Base-by-base conservation (phyloP, 1,140 invertebrate genomes). In the Drosophila micromelanica region DNA sequence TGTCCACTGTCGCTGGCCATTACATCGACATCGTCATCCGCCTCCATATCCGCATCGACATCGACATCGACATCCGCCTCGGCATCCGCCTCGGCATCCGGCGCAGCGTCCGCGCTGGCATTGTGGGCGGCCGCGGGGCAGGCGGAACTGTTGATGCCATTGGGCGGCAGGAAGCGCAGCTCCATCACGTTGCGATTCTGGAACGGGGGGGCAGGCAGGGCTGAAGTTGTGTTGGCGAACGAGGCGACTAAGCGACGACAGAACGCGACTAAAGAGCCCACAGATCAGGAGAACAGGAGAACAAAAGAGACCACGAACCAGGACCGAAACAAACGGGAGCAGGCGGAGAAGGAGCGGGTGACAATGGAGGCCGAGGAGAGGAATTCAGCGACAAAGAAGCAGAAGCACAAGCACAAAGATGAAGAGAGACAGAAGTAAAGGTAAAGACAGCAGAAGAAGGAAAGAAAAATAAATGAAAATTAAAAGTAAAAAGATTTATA, bases 151-250 rank as follows among this genome's bases (percentile, higher is more conserved):
- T 17, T 17, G 55, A 11, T 59, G 35, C 67, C 63, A 32, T 73
- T 70, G 2, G 74, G 78, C 30, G 87, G 90, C 77, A 92, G 67
- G 55, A 92, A 92, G 32, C 91, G 91, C 49, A 92, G 85, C 89
- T 92, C 91, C 91, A 92, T 92, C 15, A 92, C 91, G 54, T 92
- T 92, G 62, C 91, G 91, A 79, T 92, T 92, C 91, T 92, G 87
- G 61, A 92, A 92, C 73, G 87, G 73, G 79, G n/a, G n/a, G n/a
- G n/a, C n/a, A n/a, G 72, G 79, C 70, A 90, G 73, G 80, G 80
- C 86, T 86, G 64, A 86, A 86, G 65, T 78, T 2, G 20, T 43
- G 35, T 57, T 57, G 65, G 62, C 82, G 38, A 67, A 64, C 64
- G 64, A 51, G 15, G 27, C 46, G 57, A 64, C 40, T 38, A 48